phyloP scores from a whole-genome alignment of 2,113 vertebrate genomes.

The Galbula dea region DNA sequence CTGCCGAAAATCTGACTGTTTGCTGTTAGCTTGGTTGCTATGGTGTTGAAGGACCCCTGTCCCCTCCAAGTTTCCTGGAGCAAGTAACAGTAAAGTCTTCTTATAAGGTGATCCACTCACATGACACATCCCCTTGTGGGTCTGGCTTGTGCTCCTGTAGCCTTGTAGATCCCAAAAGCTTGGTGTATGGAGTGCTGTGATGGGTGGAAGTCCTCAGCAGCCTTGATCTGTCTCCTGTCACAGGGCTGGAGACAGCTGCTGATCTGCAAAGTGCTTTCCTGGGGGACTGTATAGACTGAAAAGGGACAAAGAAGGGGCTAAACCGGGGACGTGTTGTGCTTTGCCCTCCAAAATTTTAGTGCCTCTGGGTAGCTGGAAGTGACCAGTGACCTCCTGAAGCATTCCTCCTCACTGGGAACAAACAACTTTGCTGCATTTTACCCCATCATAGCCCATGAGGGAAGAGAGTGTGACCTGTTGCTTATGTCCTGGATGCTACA shows the following conservation, averaged over 20 bases:
- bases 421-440: background rate
- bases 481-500: background rate
- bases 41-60: background rate
- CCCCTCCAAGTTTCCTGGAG: background rate
- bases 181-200: background rate
- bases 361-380: background rate
- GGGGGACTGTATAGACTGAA: background rate
- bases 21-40: background rate
- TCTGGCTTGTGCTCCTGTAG: background rate
- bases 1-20: background rate
- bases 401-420: background rate
- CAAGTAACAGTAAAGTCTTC: background rate
- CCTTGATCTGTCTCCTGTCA: background rate
- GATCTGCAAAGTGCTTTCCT: background rate
- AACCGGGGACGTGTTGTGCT: background rate
- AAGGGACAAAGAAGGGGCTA: background rate
- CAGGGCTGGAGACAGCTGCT: background rate
- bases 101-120: background rate
- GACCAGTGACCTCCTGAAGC: background rate
- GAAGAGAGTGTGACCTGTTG: background rate
- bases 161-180: background rate
- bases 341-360: background rate
- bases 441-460: fast-evolving
- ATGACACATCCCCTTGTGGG: background rate
- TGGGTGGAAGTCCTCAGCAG: background rate